These are phyloP conservation scores for Microctonus brassicae DNA, from an alignment of 2,888 invertebrate genomes.

Conservation along the genomic window DNA sequence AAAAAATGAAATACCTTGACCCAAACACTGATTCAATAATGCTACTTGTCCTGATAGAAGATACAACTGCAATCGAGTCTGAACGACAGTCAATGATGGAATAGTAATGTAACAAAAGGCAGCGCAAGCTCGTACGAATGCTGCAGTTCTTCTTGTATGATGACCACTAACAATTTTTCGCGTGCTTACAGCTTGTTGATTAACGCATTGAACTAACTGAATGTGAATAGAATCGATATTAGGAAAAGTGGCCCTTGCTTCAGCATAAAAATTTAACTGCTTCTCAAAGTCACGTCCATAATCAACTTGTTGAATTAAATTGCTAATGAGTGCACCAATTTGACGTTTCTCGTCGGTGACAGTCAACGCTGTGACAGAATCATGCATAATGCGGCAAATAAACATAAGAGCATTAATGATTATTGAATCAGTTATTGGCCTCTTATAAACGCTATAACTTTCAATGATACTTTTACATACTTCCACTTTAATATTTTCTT, in stretches of 20 bases:
- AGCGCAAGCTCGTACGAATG: conserved; percentile 93
- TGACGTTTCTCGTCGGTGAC: conserved; percentile 93
- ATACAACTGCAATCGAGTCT: conserved; percentile 86
- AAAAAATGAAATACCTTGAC: conserved; percentile 80
- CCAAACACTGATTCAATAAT: conserved; percentile 88
- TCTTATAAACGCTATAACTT: conserved; percentile 72
- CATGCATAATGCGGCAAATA: conserved; percentile 90
- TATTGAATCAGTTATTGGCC: conserved; percentile 83
- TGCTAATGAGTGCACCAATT: conserved; percentile 86
- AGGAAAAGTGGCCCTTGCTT: conserved; percentile 89
- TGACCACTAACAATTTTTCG: conserved; percentile 79
- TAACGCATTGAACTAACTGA: conserved; percentile 89
- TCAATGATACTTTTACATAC: conserved; percentile 86
- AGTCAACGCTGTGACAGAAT: conserved; percentile 92
- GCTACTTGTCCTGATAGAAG: conserved; percentile 91
- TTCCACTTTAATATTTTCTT: conserved; percentile 84
- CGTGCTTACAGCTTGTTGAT: conserved; percentile 81
- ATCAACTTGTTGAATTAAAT: conserved; percentile 83
- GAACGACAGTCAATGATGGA: conserved; percentile 90
- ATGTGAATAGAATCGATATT: conserved; percentile 90
- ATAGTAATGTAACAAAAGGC: conserved; percentile 97
- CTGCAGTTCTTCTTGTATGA: conserved; percentile 84
- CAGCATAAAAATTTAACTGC: conserved; percentile 93
- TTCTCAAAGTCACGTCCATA: conserved; percentile 91
- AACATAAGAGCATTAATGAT: conserved; percentile 91